phyloP scores from a whole-genome alignment of 2,888 invertebrate species.

The Zhuqinia jingwanae region DNA sequence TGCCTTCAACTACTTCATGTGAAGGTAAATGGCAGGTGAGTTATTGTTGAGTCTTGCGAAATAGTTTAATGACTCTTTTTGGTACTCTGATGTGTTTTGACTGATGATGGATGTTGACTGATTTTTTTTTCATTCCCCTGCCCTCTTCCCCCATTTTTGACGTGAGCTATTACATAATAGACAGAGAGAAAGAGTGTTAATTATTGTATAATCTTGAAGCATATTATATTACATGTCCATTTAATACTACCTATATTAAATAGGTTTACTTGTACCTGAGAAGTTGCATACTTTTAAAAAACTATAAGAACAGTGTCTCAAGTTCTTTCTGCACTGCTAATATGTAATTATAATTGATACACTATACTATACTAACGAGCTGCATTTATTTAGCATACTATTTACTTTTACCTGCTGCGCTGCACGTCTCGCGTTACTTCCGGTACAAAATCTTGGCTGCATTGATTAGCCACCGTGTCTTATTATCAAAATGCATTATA shows the following conservation, averaged over 20 bases:
- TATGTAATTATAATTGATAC: too few relatives aligned
- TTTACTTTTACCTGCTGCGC: too few relatives aligned
- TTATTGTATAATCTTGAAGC: conserved; percentile 21
- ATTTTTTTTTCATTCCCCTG: conserved; percentile 1
- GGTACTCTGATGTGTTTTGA: conserved; percentile 47
- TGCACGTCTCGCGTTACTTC: conserved; percentile 16
- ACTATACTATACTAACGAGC: too few relatives aligned
- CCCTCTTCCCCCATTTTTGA: conserved; percentile 6
- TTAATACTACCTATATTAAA: too few relatives aligned
- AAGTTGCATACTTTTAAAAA: too few relatives aligned
- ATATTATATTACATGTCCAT: too few relatives aligned
- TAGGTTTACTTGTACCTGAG: too few relatives aligned
- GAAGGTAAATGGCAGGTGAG: conserved; percentile 73
- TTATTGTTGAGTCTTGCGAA: conserved; percentile 61
- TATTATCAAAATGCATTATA: too few relatives aligned
- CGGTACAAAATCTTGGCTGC: conserved; percentile 34
- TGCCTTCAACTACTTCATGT: conserved; percentile 71
- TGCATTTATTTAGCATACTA: too few relatives aligned
- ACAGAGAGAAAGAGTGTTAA: background rate
- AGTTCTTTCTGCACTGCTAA: too few relatives aligned
- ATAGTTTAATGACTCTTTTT: conserved; percentile 70
- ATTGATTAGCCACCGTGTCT: background rate
- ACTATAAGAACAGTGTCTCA: too few relatives aligned
- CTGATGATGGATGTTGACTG: conserved; percentile 48
- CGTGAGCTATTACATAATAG: conserved; percentile 15